A percentile compares a stretch with the other conserved stretches of the same genome.
These are phyloP conservation scores for Polyodon spathula DNA, from an alignment of 2,113 vertebrate species.

Conservation along the genomic window DNA sequence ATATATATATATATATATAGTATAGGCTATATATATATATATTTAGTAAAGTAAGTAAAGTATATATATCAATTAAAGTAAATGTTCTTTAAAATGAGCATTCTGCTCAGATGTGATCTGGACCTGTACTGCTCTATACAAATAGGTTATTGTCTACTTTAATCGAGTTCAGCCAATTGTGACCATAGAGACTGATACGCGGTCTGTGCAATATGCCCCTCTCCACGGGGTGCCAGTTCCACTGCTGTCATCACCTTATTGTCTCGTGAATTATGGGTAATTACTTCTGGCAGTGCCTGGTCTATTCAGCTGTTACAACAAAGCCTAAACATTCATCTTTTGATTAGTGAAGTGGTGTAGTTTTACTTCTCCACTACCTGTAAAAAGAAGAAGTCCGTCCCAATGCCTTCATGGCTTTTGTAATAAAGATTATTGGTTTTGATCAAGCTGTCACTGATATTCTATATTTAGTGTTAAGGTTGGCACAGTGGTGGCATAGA, in stretches of 20 bases:
- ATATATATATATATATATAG: too few relatives aligned
- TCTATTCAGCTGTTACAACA: constrained; percentile 38
- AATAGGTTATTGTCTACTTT: constrained; percentile 46
- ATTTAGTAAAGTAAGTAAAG: too few relatives aligned
- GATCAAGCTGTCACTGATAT: too few relatives aligned
- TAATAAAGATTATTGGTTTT: not conserved
- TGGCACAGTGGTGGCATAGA: too few relatives aligned
- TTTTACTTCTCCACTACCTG: constrained; percentile 16
- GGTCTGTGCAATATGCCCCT: constrained; percentile 18
- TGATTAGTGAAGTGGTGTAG: constrained; percentile 30
- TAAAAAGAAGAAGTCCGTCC: not conserved
- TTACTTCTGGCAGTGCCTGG: constrained; percentile 47
- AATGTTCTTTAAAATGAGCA: constrained; percentile 18
- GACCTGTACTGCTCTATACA: constrained; percentile 35
- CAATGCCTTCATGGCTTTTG: too few relatives aligned
- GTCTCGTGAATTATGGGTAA: constrained; percentile 56
- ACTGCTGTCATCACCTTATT: constrained; percentile 58
- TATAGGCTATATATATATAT: too few relatives aligned
- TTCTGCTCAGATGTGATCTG: constrained; percentile 32
- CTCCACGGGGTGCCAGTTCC: constrained; percentile 29
- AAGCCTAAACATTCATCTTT: constrained; percentile 40
- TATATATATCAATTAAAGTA: constrained; percentile 30
- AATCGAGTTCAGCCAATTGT: constrained; percentile 42
- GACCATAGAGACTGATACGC: constrained; percentile 35
- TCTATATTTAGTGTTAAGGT: too few relatives aligned